Evolutionary conservation across 30 jellyfish, hydroid and myxozoan species (phyloP), one percentile per base, ranked within the genome.

Genomic region (Rhopilema esculentum): DNA sequence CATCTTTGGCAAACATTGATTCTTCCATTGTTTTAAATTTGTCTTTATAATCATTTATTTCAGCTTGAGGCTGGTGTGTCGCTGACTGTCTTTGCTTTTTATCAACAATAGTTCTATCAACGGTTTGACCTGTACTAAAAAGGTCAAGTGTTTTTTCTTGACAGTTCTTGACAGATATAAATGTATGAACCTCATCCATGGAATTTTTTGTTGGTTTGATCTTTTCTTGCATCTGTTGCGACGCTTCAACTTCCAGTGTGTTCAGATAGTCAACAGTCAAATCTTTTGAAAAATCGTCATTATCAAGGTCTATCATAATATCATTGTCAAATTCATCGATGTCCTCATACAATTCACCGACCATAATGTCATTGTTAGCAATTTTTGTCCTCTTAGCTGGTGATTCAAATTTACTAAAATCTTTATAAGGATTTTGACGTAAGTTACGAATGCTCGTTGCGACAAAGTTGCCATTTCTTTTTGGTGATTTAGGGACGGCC

Each of bases 1-100:
- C 99, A 33, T 94, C 99, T 86, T 85, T 94, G 0, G 96, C 75
- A 20, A 82, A 66, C 25, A 73, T 84, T 40, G 77, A 61, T 16
- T 87, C 89, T 48, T 94, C 89, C 82, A 80, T 33, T 31, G 50
- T 73, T 23, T 74, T 69, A 8, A 89, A 86, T 76, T 73, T 88
- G 0, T 27, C 40, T 40, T 69, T 71, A 29, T 83, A 92, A n/a
- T 86, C 88, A 21, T 52, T 62, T 6, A 92, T 49, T 30, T 85
- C 84, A 1, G 57, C 51, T 70, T 91, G 91, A 26, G 73, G 82
- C 24, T 30, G 8, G 63, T 71, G 49, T 1, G 74, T 30, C 20
- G 52, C 27, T 23, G 52, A 40, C 75, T 57, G 66, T 4, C 52
- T 31, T 15, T 72, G 77, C 6, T 22, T 4, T 85, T 74, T 72